phyloP scores from a whole-genome alignment of 2,888 invertebrate species.

The Labia minor region DNA sequence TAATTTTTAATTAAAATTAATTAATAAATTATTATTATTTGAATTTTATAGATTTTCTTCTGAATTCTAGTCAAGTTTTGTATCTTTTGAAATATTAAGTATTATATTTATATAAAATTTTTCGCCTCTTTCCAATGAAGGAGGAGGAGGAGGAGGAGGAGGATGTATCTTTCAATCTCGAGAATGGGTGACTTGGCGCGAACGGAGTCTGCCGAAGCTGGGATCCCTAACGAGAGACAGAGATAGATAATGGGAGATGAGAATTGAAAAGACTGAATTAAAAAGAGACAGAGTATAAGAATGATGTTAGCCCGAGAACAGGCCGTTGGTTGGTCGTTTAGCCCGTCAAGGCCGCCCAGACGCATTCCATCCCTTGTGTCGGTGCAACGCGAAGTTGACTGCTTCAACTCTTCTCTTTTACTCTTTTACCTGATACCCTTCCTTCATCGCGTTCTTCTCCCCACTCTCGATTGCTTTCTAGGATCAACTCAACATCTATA shows the following conservation, averaged over 20 bases:
- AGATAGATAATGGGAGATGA: background rate
- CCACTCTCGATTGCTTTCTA: too few species aligned
- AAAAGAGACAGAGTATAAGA: background rate
- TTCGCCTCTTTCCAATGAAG: too few species aligned
- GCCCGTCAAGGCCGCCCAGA: constrained; percentile 2
- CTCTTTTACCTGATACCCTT: background rate
- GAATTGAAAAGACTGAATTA: background rate
- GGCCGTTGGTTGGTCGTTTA: background rate
- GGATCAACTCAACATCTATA: background rate
- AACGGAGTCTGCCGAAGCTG: background rate
- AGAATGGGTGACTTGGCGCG: background rate
- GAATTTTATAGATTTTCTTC: too few species aligned
- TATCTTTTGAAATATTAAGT: too few species aligned
- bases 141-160: too few species aligned
- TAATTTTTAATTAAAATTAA: too few species aligned
- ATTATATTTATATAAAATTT: too few species aligned
- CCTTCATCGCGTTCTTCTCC: background rate
- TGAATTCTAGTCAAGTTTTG: too few species aligned
- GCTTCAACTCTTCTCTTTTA: constrained; percentile 2
- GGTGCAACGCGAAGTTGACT: constrained; percentile 1
- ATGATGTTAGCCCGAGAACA: background rate
- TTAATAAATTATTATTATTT: too few species aligned
- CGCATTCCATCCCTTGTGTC: constrained; percentile 1
- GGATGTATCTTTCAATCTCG: too few species aligned
- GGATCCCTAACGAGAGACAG: background rate